Evolutionary conservation across 2,113 vertebrate species (phyloP).

Genomic region (Scopus umbretta): DNA sequence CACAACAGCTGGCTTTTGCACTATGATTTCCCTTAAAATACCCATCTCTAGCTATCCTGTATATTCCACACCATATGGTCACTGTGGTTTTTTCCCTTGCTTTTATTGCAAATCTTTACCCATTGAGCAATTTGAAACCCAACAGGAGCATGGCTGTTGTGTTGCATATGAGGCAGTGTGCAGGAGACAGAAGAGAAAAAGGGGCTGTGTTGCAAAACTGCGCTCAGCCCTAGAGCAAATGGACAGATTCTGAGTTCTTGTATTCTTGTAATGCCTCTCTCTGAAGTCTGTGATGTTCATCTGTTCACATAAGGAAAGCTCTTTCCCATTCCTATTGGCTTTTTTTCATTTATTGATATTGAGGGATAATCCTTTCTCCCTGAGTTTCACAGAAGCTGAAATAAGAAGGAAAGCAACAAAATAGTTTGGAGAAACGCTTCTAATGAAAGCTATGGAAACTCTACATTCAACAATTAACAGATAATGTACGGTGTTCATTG

Average conservation of each 20-base stretch:
- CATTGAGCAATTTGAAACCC: background rate
- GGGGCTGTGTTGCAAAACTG: background rate
- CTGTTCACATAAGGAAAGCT: background rate
- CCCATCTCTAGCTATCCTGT: background rate
- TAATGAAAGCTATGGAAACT: background rate
- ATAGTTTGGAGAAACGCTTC: background rate
- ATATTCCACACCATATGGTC: background rate
- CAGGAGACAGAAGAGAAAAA: background rate
- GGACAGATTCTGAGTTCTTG: background rate
- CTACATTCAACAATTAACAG: background rate
- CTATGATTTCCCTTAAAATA: background rate
- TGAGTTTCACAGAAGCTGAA: background rate
- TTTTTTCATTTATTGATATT: background rate
- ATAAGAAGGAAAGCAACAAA: background rate
- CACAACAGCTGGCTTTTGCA: background rate
- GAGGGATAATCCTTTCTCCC: background rate
- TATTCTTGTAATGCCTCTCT: background rate
- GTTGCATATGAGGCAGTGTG: background rate
- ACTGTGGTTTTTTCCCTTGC: background rate
- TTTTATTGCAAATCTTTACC: background rate
- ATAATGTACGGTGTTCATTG: background rate
- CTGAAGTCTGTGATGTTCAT: background rate
- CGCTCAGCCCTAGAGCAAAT: background rate
- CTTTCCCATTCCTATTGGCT: background rate
- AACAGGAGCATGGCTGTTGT: background rate